phyloP scores from a whole-genome alignment of 2,113 vertebrate genomes.

The Eubucco bourcierii region DNA sequence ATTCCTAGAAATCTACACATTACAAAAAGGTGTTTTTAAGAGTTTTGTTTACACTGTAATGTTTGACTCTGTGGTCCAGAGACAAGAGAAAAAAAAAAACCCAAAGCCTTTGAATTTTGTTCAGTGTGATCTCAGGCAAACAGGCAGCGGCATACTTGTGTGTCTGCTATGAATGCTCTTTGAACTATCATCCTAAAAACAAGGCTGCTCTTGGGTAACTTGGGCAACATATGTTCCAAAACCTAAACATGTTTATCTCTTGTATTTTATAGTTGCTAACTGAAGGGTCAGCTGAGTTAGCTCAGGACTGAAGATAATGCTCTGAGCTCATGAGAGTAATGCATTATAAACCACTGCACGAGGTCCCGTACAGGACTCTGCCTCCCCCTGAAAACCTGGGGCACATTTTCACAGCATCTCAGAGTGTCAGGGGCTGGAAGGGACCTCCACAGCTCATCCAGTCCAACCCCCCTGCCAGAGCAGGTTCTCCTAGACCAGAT shows the following conservation, averaged over 20 bases:
- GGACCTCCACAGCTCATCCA: too few relatives aligned
- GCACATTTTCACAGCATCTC: neutral
- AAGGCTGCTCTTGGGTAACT: slow-evolving; percentile 53
- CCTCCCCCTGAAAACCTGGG: neutral
- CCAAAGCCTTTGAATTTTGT: neutral
- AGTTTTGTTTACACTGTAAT: neutral
- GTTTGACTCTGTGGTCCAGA: neutral
- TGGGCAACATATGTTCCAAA: slow-evolving; percentile 9
- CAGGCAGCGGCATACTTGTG: neutral
- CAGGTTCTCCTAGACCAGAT: too few relatives aligned
- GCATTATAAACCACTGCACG: neutral
- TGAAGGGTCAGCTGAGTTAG: neutral
- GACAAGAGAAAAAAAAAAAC: neutral
- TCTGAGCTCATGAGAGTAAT: neutral
- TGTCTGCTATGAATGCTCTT: slow-evolving; percentile 54
- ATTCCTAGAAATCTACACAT: neutral
- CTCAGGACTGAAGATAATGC: neutral
- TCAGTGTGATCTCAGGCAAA: slow-evolving; percentile 9
- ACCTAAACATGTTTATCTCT: slow-evolving; percentile 37
- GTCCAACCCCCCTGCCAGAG: too few relatives aligned
- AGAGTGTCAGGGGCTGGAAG: too few relatives aligned
- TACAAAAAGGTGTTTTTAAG: neutral
- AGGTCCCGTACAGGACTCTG: neutral
- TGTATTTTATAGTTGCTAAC: slow-evolving; percentile 17
- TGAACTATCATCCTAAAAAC: slow-evolving; percentile 59